Evolutionary conservation across 1,140 invertebrate genomes (phyloP).

Genomic region (Drosophila sucinea): DNA sequence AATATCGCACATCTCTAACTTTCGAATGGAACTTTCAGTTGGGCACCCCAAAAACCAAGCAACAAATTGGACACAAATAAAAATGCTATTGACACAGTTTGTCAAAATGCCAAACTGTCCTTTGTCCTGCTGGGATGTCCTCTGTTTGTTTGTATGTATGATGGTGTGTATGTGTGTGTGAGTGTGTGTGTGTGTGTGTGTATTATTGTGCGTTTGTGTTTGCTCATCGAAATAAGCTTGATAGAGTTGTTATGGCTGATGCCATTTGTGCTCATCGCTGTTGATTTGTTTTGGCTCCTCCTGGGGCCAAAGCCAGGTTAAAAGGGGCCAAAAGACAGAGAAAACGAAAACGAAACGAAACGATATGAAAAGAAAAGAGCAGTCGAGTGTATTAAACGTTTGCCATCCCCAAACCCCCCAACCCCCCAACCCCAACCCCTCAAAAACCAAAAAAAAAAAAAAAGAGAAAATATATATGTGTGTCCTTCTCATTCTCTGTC

Average conservation of each 20-base stretch:
- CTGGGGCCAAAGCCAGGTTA: slow-evolving; percentile 36
- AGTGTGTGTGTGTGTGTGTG: slow-evolving; percentile 12
- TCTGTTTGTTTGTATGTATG: slow-evolving; percentile 11
- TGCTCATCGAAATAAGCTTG: slow-evolving; percentile 78
- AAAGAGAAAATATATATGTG: neutral
- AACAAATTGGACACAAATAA: slow-evolving; percentile 82
- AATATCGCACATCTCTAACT: slow-evolving; percentile 19
- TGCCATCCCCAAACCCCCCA: slow-evolving; percentile 17
- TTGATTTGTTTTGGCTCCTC: slow-evolving; percentile 74
- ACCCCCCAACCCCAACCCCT: too few species aligned
- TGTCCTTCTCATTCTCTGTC: neutral
- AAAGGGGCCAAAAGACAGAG: slow-evolving; percentile 36
- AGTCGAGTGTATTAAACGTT: slow-evolving; percentile 77
- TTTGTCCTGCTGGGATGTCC: slow-evolving; percentile 35
- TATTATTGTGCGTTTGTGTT: slow-evolving; percentile 45
- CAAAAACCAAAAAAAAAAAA: slow-evolving; percentile 17
- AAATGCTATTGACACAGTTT: slow-evolving; percentile 82
- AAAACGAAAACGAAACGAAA: slow-evolving; percentile 1
- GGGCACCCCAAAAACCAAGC: slow-evolving; percentile 51
- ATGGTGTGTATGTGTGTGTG: slow-evolving; percentile 11
- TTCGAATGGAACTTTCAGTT: slow-evolving; percentile 3
- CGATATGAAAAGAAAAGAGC: slow-evolving; percentile 5
- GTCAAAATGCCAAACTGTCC: slow-evolving; percentile 67
- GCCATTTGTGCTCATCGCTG: slow-evolving; percentile 75
- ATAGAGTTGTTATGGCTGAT: slow-evolving; percentile 77